Evolutionary conservation across 2,113 vertebrate species (phyloP), one percentile per base, ranked within the genome.

Genomic region (Pelecanus crispus): DNA sequence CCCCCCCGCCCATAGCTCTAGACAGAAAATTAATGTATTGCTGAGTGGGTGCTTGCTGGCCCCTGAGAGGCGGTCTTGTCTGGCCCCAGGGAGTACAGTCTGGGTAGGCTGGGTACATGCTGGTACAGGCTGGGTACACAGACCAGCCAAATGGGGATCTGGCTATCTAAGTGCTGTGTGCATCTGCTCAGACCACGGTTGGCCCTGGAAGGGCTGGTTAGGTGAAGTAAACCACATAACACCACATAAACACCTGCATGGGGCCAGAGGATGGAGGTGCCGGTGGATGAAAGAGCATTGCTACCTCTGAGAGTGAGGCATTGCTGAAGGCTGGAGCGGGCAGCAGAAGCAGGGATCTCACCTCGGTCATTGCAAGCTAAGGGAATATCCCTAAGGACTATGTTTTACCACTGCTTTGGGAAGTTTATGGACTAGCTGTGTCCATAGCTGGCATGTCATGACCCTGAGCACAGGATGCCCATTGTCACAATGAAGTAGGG

Each of bases 281-380:
- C 0, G 0, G 6, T 45, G 42, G 19, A 9, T 1, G 3, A 65
- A 82, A 29, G 11, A 72, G 5, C 26, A 31, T 9, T 77, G 36
- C 24, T 73, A 12, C 20, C 16, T 38, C 58, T 63, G 21, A 50
- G 15, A 20, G 6, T 0, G 0, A 44, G 12, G 49, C 1, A 1
- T 2, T 86, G 32, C 26, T 77, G 53, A 53, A 70, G 50, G 32
- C 29, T 65, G 55, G 16, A 55, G 22, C 32, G 47, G 44, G 21
- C 63, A 49, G 45, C 25, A 73, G 65, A 56, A 78, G 40, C 42
- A 79, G 15, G 9, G 5, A 20, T 80, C 52, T 86, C 11, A 9
- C 17, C 21, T 17, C 29, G 20, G 20, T 21, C 34, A 14, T 24
- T 63, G 29, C 45, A 89, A 29, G 15, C 17, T 34, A 66, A 28